These are phyloP conservation scores for Fukomys damarensis DNA, from an alignment of 2,113 vertebrate genomes.

Conservation along the genomic window DNA sequence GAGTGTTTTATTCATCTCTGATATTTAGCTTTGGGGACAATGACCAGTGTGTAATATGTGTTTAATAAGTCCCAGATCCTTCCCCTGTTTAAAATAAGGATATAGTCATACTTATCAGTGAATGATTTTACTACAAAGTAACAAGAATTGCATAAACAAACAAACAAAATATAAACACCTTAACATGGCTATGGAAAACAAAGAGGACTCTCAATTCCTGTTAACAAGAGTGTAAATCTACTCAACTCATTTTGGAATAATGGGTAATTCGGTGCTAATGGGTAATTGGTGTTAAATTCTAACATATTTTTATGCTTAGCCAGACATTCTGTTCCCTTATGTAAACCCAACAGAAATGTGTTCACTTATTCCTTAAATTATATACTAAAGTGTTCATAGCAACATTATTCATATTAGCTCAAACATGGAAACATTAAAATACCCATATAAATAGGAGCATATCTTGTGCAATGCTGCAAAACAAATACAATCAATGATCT, in stretches of 20 bases:
- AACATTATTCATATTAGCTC: not conserved
- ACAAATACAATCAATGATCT: not conserved
- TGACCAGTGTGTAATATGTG: not conserved
- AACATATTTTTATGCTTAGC: not conserved
- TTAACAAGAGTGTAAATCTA: not conserved
- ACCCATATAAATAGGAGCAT: not conserved
- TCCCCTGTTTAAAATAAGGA: not conserved
- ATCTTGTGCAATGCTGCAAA: not conserved
- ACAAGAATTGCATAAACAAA: not conserved
- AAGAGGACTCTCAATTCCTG: not conserved
- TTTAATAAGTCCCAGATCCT: not conserved
- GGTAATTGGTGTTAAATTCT: not conserved
- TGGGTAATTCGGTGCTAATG: not conserved
- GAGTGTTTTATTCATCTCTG: not conserved
- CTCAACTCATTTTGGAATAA: not conserved
- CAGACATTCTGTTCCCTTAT: not conserved
- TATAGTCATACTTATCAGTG: not conserved
- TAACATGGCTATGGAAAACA: not conserved
- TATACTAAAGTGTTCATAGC: not conserved
- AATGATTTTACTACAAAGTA: not conserved
- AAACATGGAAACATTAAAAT: not conserved
- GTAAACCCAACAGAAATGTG: not conserved
- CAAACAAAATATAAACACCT: not conserved
- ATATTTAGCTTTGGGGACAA: not conserved
- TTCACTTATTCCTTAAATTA: not conserved